phyloP scores from a whole-genome alignment of 2,113 vertebrate species.

The Myotis lucifugus region DNA sequence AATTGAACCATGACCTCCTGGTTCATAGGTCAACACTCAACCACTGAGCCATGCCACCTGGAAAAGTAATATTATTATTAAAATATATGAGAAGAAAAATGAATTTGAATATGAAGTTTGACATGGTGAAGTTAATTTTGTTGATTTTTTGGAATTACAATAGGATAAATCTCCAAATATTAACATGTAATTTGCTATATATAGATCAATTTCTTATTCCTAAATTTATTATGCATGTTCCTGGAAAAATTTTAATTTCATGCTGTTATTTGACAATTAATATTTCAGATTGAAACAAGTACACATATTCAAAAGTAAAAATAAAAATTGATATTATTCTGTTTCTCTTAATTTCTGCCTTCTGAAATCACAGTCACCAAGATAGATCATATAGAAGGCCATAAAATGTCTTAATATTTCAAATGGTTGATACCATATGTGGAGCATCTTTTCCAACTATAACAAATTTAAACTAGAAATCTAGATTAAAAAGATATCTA shows the following conservation, averaged over 20 bases:
- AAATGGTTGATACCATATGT: not conserved
- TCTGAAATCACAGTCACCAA: not conserved
- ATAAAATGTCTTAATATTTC: conserved; percentile 1
- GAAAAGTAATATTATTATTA: conserved; percentile 19
- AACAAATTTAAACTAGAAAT: conserved; percentile 31
- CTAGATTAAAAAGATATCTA: not conserved
- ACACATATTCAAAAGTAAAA: not conserved
- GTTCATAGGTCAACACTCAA: too few species aligned
- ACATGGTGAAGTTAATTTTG: conserved; percentile 46
- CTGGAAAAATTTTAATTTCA: conserved; percentile 51
- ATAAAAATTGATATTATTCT: not conserved
- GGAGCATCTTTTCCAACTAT: not conserved
- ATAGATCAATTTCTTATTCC: conserved; percentile 26
- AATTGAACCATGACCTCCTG: too few species aligned
- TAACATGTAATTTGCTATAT: conserved; percentile 33
- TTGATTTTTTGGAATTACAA: conserved; percentile 54
- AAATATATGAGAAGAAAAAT: conserved; percentile 14
- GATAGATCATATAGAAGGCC: not conserved
- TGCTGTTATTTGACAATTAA: conserved; percentile 28
- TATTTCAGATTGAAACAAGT: conserved; percentile 30
- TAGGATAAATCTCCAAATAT: conserved; percentile 11
- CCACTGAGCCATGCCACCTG: not conserved
- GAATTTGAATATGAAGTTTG: conserved; percentile 47
- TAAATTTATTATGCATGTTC: conserved; percentile 42
- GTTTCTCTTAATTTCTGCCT: not conserved